A percentile compares a stretch with the other conserved stretches of the same genome.
These are phyloP conservation scores for Papilio helenus DNA, from an alignment of 1,140 invertebrate genomes.

Conservation along the genomic window DNA sequence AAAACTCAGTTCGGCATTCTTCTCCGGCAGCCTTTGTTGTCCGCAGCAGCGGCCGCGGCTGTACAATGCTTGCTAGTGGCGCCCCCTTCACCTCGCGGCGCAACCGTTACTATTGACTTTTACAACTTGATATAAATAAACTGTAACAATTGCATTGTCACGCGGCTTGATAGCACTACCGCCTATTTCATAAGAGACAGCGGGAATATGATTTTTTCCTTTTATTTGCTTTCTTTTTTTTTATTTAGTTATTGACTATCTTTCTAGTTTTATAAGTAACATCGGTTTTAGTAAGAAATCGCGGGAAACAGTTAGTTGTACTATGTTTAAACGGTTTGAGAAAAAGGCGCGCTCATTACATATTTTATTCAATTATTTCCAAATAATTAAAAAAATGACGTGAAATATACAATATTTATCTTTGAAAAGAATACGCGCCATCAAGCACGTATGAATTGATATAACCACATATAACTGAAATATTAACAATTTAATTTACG, in stretches of 20 bases:
- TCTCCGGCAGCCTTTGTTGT: neutral
- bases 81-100: constrained; percentile 21
- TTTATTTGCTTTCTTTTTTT: neutral
- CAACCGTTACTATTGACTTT: constrained; percentile 48
- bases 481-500: neutral
- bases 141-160: constrained; percentile 51
- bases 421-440: neutral
- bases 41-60: neutral
- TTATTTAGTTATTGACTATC: neutral
- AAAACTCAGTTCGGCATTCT: neutral
- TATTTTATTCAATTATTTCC: too few relatives aligned
- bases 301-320: too few relatives aligned
- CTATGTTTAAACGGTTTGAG: too few relatives aligned
- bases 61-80: neutral
- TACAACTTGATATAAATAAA: constrained; percentile 59
- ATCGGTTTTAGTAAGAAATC: too few relatives aligned
- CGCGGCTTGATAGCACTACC: constrained; percentile 32
- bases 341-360: too few relatives aligned
- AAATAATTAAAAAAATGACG: too few relatives aligned
- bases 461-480: neutral
- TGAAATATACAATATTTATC: too few relatives aligned
- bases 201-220: neutral
- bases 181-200: constrained; percentile 11
- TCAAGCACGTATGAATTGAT: neutral
- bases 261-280: neutral